phyloP scores from a whole-genome alignment of 2,797 vertebrate species.

The Hirundo rustica region DNA sequence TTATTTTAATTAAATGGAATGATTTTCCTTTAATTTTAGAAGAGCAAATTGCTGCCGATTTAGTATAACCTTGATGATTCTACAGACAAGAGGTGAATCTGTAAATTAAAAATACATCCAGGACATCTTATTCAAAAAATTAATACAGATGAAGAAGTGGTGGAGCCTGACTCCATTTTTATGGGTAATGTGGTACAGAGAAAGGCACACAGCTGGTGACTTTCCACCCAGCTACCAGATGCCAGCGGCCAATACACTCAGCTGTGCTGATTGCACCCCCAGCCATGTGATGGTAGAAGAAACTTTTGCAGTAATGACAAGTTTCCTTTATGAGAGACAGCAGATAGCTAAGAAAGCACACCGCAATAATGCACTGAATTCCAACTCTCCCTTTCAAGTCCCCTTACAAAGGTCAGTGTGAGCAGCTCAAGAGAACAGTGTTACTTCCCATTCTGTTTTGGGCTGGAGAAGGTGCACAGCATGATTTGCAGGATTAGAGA shows the following conservation, averaged over 20 bases:
- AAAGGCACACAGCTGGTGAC: not conserved
- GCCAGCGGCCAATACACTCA: rapidly evolving
- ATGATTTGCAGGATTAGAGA: not conserved
- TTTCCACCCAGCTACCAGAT: not conserved
- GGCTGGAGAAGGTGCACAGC: not conserved
- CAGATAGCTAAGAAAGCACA: not conserved
- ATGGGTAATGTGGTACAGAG: not conserved
- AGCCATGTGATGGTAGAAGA: not conserved
- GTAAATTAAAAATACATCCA: slow-evolving; percentile 43
- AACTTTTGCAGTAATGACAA: not conserved
- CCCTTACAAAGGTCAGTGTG: not conserved
- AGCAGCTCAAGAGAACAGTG: not conserved
- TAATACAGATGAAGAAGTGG: not conserved
- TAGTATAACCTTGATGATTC: slow-evolving; percentile 72
- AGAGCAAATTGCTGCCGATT: slow-evolving; percentile 78
- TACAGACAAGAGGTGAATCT: slow-evolving; percentile 56
- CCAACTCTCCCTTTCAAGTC: not conserved
- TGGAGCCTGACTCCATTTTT: not conserved
- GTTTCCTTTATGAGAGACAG: not conserved
- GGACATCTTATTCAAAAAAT: not conserved
- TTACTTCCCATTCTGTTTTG: not conserved
- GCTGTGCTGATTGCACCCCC: not conserved
- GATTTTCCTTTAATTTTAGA: slow-evolving; percentile 80
- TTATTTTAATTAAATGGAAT: slow-evolving; percentile 91
- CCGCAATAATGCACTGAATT: not conserved